Evolutionary conservation across 2,888 invertebrate genomes (phyloP), one percentile per base, ranked within the genome.

Genomic region (Caenorhabditis japonica): DNA sequence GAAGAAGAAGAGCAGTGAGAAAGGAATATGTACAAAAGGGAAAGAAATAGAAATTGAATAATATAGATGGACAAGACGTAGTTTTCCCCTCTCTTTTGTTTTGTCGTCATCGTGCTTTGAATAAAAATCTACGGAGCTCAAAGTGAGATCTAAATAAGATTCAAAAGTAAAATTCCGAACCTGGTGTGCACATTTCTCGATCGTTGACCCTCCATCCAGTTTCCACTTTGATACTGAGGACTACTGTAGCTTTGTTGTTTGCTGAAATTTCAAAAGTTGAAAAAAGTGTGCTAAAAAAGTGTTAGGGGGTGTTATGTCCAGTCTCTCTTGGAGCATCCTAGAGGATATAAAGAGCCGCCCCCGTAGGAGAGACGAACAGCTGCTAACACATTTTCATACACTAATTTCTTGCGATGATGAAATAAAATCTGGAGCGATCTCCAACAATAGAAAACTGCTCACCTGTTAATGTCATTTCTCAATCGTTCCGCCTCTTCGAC

Each of bases 401-500:
- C n/a, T n/a, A n/a, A n/a, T n/a, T n/a, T n/a, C n/a, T n/a, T n/a
- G n/a, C n/a, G n/a, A n/a, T n/a, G n/a, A n/a, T n/a, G n/a, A n/a
- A n/a, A n/a, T n/a, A n/a, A n/a, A n/a, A 12, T 47, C 30, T 47
- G 30, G 4, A 27, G 15, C 30, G 41, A 49, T 66, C 41, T 49
- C 34, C 36, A 15, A 30, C 41, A 39, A 36, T 55, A 47, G 49
- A 46, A 46, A 19, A 41, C 27, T 25, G 23, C 64, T n/a, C 25
- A 73, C 73, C 38, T 61, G 33, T 83, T 83, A 52, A 81, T 76
- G 39, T 70, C 58, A 15, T 52, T 64, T 46, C 83, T 51, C 72
- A 80, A 73, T 46, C 56, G 60, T 55, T 83, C 83, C 33, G 77
- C 81, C 44, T 83, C 83, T 27, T 76, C 76, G 10, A 83, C 55